These are phyloP conservation scores for Neosilurus hyrtlii DNA, from an alignment of 2,797 vertebrate species.

Conservation along the genomic window DNA sequence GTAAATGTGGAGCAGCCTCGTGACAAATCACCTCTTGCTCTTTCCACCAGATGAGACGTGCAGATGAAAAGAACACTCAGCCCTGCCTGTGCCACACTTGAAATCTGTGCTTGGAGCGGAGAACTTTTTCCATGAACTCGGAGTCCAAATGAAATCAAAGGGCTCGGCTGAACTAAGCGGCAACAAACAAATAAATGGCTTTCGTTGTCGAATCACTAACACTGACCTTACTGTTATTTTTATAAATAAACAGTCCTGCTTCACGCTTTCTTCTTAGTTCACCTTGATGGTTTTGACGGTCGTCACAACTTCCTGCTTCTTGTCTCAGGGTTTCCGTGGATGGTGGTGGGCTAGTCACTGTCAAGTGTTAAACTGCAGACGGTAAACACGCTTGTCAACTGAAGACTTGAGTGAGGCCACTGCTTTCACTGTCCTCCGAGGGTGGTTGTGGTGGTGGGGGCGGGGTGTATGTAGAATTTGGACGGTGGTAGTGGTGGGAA, in stretches of 20 bases:
- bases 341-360: conserved; percentile 41
- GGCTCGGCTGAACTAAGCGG: not conserved
- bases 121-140: conserved; percentile 15
- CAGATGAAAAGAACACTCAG: conserved; percentile 18
- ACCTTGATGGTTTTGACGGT: not conserved
- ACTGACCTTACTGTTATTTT: conserved; percentile 9
- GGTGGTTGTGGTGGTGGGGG: not conserved
- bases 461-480: not conserved
- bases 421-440: not conserved
- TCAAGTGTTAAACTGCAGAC: conserved; percentile 42
- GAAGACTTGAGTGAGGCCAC: conserved; percentile 30
- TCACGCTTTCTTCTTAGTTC: not conserved
- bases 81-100: not conserved
- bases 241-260: not conserved
- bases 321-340: conserved; percentile 22
- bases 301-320: conserved; percentile 12
- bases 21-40: conserved; percentile 30
- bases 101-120: not conserved
- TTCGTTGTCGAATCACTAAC: not conserved
- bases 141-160: conserved; percentile 22
- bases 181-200: conserved; percentile 1
- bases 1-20: conserved; percentile 13
- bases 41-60: conserved; percentile 18
- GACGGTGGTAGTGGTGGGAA: not conserved
- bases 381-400: conserved; percentile 42